phyloP scores from a whole-genome alignment of 2,888 invertebrate species.

The Heteromyza rotundicornis region DNA sequence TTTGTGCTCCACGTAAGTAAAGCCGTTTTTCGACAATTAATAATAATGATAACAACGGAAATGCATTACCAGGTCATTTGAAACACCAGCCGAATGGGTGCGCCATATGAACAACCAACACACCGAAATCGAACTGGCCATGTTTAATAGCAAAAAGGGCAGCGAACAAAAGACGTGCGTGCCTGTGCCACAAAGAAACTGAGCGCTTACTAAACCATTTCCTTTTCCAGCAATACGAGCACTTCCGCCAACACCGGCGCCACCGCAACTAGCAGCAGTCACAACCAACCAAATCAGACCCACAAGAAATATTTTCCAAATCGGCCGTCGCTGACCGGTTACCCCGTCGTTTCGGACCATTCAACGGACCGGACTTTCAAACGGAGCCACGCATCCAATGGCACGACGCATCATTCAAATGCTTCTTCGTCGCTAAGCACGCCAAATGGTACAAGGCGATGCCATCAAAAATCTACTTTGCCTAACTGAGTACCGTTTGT shows the following conservation, averaged over 20 bases:
- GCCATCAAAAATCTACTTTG: no score
- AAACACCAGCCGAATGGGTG: constrained; percentile 86
- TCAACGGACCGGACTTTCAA: constrained; percentile 16
- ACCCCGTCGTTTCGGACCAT: not conserved
- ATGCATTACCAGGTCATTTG: constrained; percentile 64
- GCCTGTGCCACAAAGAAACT: constrained; percentile 38
- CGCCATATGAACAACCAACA: constrained; percentile 84
- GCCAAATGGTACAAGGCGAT: no score
- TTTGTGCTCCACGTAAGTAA: constrained; percentile 72
- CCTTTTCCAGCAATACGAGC: not conserved
- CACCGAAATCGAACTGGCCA: constrained; percentile 79
- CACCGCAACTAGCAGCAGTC: not conserved
- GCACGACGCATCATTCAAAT: constrained; percentile 5
- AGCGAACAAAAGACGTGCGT: constrained; percentile 66
- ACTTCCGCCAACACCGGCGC: not conserved
- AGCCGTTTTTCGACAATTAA: not conserved
- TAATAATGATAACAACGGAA: not conserved
- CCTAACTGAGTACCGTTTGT: constrained; percentile 26
- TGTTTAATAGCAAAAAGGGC: constrained; percentile 62
- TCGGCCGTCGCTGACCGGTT: not conserved
- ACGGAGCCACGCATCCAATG: constrained; percentile 17
- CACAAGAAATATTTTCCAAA: not conserved
- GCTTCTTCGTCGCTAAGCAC: constrained; percentile 5
- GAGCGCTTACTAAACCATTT: not conserved
- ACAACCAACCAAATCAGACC: not conserved